Base-by-base conservation (phyloP, 2,888 invertebrate species). In the Drosophila anomelani region DNA sequence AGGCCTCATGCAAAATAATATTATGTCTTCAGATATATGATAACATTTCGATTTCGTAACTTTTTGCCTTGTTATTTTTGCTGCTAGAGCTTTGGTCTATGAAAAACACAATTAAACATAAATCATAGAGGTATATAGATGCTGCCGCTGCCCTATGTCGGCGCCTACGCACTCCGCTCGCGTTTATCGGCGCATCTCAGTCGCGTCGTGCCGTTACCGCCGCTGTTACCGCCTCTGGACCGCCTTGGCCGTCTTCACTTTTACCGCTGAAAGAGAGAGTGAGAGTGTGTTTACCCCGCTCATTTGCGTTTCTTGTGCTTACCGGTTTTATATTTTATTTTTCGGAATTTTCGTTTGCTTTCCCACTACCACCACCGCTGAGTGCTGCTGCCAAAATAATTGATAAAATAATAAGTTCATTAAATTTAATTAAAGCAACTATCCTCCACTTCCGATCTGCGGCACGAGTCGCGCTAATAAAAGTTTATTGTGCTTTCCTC, bases 271-370 rank as follows among this genome's bases (percentile, higher is more conserved):
- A 76, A 78, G 81, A 63, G 85, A 90, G 90, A 91, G 90, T 90
- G 91, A 91, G 90, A 90, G 90, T 90, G 88, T 87, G 85, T 87
- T 87, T 85, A 72, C 43, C 76, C 75, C 73, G 75, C 90, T 88
- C 79, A 87, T 84, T 90, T 80, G 84, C 86, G 87, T 84, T 88
- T 56, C 75, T 62, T 76, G 41, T 60, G 75, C 70, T 82, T 89
- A 87, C 89, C 88, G 90, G 78, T 85, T 89, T 81, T 62, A 59
- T 36, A 32, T 36, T 23, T 53, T 36, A 36, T 53, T 36, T 68
- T 66, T 66, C 44, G 36, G 69, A 56, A 59, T 59, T 70, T 59
- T 63, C 60, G 56, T 74, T 72, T 34, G 67, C 63, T 69, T 79
- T 79, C 70, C 58, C 46, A 26, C 44, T 38, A 36, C 46, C 41